These are phyloP conservation scores for Euura lappo DNA, from an alignment of 1,140 invertebrate species.

Conservation along the genomic window DNA sequence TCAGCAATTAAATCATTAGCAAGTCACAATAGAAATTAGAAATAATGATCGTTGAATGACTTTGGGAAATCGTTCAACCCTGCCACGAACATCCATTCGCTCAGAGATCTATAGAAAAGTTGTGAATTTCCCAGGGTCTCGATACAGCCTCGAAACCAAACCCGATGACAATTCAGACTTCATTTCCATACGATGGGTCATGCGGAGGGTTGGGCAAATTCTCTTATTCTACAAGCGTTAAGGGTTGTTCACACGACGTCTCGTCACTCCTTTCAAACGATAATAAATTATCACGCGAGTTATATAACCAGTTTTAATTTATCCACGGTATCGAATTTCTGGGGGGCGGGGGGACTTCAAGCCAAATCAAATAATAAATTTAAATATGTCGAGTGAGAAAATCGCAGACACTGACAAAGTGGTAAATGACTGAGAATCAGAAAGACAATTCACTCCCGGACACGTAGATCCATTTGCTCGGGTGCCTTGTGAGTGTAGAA, in stretches of 20 bases:
- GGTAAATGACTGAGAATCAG: slow-evolving; percentile 3
- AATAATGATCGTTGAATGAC: slow-evolving; percentile 26
- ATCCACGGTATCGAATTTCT: too few relatives aligned
- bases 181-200: slow-evolving; percentile 19
- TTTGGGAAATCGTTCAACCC: slow-evolving; percentile 9
- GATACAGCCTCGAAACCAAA: slow-evolving; percentile 6
- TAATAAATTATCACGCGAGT: too few relatives aligned
- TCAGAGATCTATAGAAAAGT: not conserved
- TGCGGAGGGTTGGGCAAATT: not conserved
- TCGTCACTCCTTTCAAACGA: not conserved
- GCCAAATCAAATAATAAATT: too few relatives aligned
- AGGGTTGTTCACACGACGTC: not conserved
- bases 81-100: too few relatives aligned
- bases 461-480: not conserved
- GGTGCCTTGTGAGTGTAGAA: not conserved
- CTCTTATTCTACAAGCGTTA: not conserved
- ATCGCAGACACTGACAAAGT: slow-evolving; percentile 1
- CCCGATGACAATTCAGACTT: slow-evolving; percentile 25
- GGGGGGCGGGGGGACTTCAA: too few relatives aligned
- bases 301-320: too few relatives aligned
- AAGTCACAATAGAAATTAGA: slow-evolving; percentile 23
- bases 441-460: slow-evolving; percentile 2
- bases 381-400: not conserved
- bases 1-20: slow-evolving; percentile 28
- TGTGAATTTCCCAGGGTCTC: slow-evolving; percentile 22